Base-by-base conservation (phyloP, 2,888 invertebrate genomes). In the Cistogaster globosa region DNA sequence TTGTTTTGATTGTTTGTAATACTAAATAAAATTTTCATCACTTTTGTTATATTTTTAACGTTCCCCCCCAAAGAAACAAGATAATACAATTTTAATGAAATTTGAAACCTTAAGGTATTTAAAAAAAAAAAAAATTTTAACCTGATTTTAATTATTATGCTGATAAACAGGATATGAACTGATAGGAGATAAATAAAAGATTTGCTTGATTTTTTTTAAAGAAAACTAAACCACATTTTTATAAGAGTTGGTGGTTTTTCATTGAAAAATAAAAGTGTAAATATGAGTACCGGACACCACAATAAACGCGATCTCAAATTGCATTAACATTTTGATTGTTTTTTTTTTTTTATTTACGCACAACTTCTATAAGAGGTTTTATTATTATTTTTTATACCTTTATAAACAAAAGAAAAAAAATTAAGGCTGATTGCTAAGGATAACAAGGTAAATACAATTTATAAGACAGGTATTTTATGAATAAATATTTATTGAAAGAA, bases 231-330 rank as follows among this genome's bases (percentile, higher is more conserved):
- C 63, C 75, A 75, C 65, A 67, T 12, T 48, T 48, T 57, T 32
- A 45, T 55, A 42, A n/a, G 32, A 53, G 18, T 38, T 65, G 32
- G n/a, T 48, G 71, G n/a, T 65, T 51, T 67, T 79, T 18, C 7
- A 6, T 57, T 20, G 9, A n/a, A 38, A 67, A 62, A 63, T 69
- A 69, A 81, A 68, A 62, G 32, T 42, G 67, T 68, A 81, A 74
- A 75, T 81, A 51, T 1, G 9, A 55, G 6, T 14, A 78, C 74
- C 69, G 83, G 83, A 78, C 78, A 78, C 78, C 68, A 57, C 53
- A 55, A 83, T 48, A 38, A 69, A 63, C 51, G 80, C 71, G 67
- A 76, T 84, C 84, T 84, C 71, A 76, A 72, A 84, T 84, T 84
- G 76, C 80, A 80, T 71, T 84, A 71, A 71, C 42, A 53, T 51